Conservation (phyloP, 2,888 invertebrate genomes). For the Ectemnius lituratus region DNA sequence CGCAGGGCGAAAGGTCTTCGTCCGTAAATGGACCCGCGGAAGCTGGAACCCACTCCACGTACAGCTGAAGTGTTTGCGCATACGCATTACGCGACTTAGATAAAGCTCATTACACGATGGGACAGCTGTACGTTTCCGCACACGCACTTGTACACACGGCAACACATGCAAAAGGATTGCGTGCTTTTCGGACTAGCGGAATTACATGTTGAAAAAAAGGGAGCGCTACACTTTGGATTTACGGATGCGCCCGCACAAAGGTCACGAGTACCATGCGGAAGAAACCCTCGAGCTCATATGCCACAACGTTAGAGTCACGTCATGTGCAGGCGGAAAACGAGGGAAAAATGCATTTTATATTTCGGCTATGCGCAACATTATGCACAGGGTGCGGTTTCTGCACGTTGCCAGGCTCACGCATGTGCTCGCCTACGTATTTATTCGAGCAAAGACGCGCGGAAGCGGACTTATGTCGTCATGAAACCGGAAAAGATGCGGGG, state of each 20-base stretch:
- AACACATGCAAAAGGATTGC: no score
- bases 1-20: conserved; percentile 35
- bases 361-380: neutral
- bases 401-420: neutral
- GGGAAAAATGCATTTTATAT: neutral
- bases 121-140: no score
- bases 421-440: neutral
- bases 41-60: conserved; percentile 19
- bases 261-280: no score
- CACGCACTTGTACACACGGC: no score
- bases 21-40: conserved; percentile 41
- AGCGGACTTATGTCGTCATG: neutral
- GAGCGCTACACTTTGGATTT: no score
- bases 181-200: no score
- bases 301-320: neutral
- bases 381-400: neutral
- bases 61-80: conserved; percentile 23
- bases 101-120: no score
- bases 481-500: conserved; percentile 3
- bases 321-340: conserved; percentile 2
- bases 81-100: neutral
- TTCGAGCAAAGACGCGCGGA: neutral
- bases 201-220: no score
- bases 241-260: no score
- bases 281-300: no score